Conservation (phyloP, 2,888 invertebrate genomes). For the Phoenoteleia sp. region DNA sequence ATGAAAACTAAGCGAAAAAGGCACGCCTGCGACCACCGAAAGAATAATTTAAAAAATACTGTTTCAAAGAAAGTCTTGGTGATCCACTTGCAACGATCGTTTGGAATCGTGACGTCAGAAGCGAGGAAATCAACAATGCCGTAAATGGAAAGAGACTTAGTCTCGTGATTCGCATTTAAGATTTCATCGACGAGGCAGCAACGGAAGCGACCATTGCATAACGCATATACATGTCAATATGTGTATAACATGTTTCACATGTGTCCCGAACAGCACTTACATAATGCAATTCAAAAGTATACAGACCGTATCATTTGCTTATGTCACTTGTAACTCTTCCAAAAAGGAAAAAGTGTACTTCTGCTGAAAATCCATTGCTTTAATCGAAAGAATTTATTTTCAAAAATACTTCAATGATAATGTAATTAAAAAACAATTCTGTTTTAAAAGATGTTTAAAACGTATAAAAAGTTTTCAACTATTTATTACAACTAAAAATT, state of each 20-base stretch:
- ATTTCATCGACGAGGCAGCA: slow-evolving; percentile 48
- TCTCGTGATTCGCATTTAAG: slow-evolving; percentile 67
- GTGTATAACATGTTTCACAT: slow-evolving; percentile 26
- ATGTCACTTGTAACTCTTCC: slow-evolving; percentile 10
- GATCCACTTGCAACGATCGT: slow-evolving; percentile 56
- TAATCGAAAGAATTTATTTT: no score
- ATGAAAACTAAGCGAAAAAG: neutral
- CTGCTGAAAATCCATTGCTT: no score
- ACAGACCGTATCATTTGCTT: slow-evolving; percentile 26
- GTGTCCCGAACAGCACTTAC: slow-evolving; percentile 20
- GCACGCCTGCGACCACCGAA: neutral
- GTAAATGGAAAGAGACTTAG: slow-evolving; percentile 54
- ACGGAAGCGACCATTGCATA: slow-evolving; percentile 41
- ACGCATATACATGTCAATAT: slow-evolving; percentile 32
- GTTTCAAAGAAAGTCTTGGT: slow-evolving; percentile 32
- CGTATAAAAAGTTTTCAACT: no score
- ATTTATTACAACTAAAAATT: no score
- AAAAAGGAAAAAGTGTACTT: no score
- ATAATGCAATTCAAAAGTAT: slow-evolving; percentile 23
- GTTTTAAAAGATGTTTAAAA: no score
- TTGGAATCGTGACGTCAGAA: slow-evolving; percentile 56
- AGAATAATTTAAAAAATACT: slow-evolving; percentile 55
- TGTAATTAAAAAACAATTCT: no score
- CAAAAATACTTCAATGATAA: no score
- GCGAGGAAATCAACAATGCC: slow-evolving; percentile 68